Evolutionary conservation across 1,140 invertebrate genomes (phyloP), one percentile per base, ranked within the genome.

Genomic region (Hycleus phaleratus): DNA sequence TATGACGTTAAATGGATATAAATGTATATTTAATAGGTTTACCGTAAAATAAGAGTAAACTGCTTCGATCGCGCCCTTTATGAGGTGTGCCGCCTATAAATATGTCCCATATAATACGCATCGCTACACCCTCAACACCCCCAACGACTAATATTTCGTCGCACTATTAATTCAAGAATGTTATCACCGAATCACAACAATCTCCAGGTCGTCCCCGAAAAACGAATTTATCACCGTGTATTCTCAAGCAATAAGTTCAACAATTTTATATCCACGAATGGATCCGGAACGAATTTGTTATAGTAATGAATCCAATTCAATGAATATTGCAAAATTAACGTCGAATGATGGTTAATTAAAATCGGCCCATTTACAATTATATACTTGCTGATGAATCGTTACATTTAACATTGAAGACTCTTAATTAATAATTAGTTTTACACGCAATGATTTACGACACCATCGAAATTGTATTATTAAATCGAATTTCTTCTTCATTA

Each of bases 21-120:
- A 58, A 62, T 62, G 60, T 62, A 59, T 62, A 58, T 62, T 62
- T 62, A 62, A 62, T 62, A 62, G 60, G 56, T 61, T 58, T 62
- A 62, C 56, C 56, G 51, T 62, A 62, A 62, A 59, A 62, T 62
- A 62, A 62, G 56, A 58, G 60, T 59, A 62, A 62, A 58, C 49
- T 46, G 51, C 49, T 58, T 56, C 56, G 56, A 62, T 58, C 60
- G 43, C 26, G 18, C 38, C 47, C 53, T 56, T 56, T 60, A 60
- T 43, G 58, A 60, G 58, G 58, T 60, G 58, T 48, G 58, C 43
- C 46, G 42, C 18, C 58, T 56, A 60, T 60, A 60, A 60, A 60
- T 56, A 47, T 46, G 53, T 56, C 53, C 53, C 18, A 18, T 56
- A 56, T 40, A 56, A 56, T 56, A 48, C 11, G 53, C 46, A 40